These are phyloP conservation scores for Calypte anna DNA, from an alignment of 2,113 vertebrate genomes.

Conservation along the genomic window DNA sequence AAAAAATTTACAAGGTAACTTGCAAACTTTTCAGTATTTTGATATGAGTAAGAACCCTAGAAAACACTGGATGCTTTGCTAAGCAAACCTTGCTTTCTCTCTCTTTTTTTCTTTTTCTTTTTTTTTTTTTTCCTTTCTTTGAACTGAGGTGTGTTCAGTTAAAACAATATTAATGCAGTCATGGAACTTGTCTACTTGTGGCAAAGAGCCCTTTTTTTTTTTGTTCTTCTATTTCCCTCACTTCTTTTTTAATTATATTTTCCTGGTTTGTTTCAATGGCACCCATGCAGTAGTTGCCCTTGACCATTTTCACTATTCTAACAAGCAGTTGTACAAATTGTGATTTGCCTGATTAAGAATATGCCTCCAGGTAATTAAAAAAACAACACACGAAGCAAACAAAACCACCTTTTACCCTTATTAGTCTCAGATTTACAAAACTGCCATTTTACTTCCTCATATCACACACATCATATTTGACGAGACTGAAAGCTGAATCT, in stretches of 20 bases:
- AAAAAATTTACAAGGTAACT: constrained; percentile 69
- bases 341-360: constrained; percentile 29
- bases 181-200: neutral
- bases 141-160: constrained; percentile 33
- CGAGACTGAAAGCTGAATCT: neutral
- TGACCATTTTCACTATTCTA: constrained; percentile 41
- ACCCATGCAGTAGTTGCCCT: constrained; percentile 1
- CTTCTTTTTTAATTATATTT: neutral
- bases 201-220: neutral
- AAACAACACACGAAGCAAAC: neutral
- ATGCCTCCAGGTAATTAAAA: constrained; percentile 56
- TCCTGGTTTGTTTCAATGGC: constrained; percentile 19
- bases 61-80: constrained; percentile 64
- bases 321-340: neutral
- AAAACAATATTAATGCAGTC: constrained; percentile 19
- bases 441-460: neutral
- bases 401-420: neutral
- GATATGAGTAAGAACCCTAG: constrained; percentile 7
- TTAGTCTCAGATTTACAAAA: constrained; percentile 21
- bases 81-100: constrained; percentile 55
- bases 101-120: neutral
- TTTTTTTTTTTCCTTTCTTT: neutral
- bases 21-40: constrained; percentile 76
- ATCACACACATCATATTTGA: neutral
- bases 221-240: neutral